These are phyloP conservation scores for Congeria kusceri DNA, from an alignment of 2,888 invertebrate genomes.

Conservation along the genomic window DNA sequence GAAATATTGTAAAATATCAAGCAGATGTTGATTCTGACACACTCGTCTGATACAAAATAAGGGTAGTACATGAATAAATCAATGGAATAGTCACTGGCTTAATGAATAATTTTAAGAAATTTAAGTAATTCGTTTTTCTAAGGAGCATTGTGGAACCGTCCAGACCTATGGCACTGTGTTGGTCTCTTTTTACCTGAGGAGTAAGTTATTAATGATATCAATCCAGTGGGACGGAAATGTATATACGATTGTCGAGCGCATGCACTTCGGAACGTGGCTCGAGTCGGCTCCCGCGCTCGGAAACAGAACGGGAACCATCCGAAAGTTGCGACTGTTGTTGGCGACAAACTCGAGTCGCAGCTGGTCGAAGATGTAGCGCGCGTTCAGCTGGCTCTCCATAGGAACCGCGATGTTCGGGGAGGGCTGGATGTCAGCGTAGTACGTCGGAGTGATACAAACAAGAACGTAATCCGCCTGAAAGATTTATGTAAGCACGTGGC, in stretches of 20 bases:
- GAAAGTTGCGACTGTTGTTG: slow-evolving; percentile 37
- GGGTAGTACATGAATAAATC: too few relatives aligned
- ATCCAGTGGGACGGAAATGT: slow-evolving; percentile 20
- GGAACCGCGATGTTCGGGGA: slow-evolving; percentile 12
- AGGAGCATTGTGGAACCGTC: too few relatives aligned
- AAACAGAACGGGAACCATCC: slow-evolving; percentile 52
- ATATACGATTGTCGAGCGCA: slow-evolving; percentile 44
- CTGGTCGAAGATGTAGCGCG: slow-evolving; percentile 54
- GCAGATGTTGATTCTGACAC: too few relatives aligned
- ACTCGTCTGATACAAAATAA: too few relatives aligned
- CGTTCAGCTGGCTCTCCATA: slow-evolving; percentile 42
- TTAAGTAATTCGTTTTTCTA: too few relatives aligned
- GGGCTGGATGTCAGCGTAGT: slow-evolving; percentile 27
- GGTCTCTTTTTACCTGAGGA: too few relatives aligned
- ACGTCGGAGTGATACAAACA: slow-evolving; percentile 52
- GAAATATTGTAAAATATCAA: too few relatives aligned
- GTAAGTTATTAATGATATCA: slow-evolving; percentile 14
- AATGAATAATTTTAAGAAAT: too few relatives aligned
- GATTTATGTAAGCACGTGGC: too few relatives aligned
- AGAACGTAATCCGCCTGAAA: slow-evolving; percentile 52
- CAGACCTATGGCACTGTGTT: too few relatives aligned
- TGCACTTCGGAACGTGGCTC: slow-evolving; percentile 40
- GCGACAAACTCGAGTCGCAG: slow-evolving; percentile 43
- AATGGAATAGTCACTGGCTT: too few relatives aligned
- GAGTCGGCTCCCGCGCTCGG: slow-evolving; percentile 23